Evolutionary conservation across 2,888 invertebrate genomes (phyloP), one percentile per base, ranked within the genome.

Genomic region (Maniola hyperantus): DNA sequence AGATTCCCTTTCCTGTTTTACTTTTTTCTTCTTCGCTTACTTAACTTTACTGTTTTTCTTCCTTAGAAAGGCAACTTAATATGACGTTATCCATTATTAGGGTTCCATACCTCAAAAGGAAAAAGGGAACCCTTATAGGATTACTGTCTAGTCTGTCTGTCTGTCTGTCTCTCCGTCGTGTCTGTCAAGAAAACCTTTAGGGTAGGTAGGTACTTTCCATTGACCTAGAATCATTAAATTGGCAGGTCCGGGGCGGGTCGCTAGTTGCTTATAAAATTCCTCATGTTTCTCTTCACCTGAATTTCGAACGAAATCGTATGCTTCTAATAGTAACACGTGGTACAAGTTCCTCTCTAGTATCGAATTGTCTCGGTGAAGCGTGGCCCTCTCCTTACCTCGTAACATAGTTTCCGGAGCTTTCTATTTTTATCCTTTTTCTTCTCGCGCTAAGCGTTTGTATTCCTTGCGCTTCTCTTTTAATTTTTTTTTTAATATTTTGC

Each of bases 1-100:
- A 91, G 87, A 91, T 91, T 89, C 89, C 81, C 81, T 80, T 80
- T 82, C 80, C 50, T 20, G 74, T 77, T 76, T 76, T 75, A 73
- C 73, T 74, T 70, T 75, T 75, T 73, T 63, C 68, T 70, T 72
- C 77, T 78, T 76, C 68, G 82, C 84, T 83, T 83, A 78, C 50
- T 11, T 48, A 8, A 15, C 15, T 7, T 48, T 18, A 26, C 26
- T 48, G n/a, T 46, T 15, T 48, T 48, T 44, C 44, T 13, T 44
- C 44, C 44, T 44, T 13, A 13, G 13, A 5, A 5, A n/a, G n/a
- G 7, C 18, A 7, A 18, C 15, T 39, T 11, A 10, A 8, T 39
- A 36, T 36, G 26, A n/a, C n/a, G 36, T 36, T 36, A 36, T 36
- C 36, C 36, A n/a, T 36, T 36, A 8, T 36, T 36, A 36, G 36